phyloP scores from a whole-genome alignment of 2,888 invertebrate genomes.

The Drosophila buzzatii region DNA sequence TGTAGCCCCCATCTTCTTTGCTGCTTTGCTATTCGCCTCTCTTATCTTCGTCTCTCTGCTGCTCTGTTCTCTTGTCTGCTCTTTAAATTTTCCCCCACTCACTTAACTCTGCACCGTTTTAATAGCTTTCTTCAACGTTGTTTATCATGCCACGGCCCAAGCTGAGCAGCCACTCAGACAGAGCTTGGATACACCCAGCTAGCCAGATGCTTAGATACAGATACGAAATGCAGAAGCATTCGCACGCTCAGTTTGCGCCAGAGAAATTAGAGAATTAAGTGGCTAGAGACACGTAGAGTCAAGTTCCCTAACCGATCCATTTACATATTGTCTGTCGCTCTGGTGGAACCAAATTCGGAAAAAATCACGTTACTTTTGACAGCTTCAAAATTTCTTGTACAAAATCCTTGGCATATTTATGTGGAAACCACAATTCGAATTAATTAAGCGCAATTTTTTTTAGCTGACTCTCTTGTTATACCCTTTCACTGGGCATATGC shows the following conservation, averaged over 20 bases:
- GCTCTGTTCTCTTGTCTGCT: neutral
- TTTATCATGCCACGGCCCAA: constrained; percentile 17
- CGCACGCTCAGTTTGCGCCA: constrained; percentile 41
- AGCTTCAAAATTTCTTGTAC: neutral
- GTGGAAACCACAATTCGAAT: constrained; percentile 29
- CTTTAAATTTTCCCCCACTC: constrained; percentile 6
- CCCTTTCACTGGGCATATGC: neutral
- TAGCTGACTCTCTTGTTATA: constrained; percentile 20
- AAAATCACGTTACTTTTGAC: neutral
- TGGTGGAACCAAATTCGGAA: neutral
- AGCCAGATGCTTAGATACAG: constrained; percentile 13
- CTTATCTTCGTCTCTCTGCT: neutral
- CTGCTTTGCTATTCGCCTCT: neutral
- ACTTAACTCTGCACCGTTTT: constrained; percentile 29
- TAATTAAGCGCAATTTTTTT: constrained; percentile 3
- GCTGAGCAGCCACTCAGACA: constrained; percentile 2
- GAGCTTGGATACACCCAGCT: constrained; percentile 8
- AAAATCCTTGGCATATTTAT: constrained; percentile 42
- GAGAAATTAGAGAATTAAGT: constrained; percentile 26
- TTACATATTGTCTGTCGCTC: neutral
- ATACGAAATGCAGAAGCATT: constrained; percentile 13
- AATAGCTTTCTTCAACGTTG: constrained; percentile 27
- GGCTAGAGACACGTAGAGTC: constrained; percentile 32
- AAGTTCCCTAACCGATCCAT: constrained; percentile 6
- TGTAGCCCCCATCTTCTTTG: neutral